These are phyloP conservation scores for Oceanites oceanicus DNA, from an alignment of 2,113 vertebrate species.

Conservation along the genomic window DNA sequence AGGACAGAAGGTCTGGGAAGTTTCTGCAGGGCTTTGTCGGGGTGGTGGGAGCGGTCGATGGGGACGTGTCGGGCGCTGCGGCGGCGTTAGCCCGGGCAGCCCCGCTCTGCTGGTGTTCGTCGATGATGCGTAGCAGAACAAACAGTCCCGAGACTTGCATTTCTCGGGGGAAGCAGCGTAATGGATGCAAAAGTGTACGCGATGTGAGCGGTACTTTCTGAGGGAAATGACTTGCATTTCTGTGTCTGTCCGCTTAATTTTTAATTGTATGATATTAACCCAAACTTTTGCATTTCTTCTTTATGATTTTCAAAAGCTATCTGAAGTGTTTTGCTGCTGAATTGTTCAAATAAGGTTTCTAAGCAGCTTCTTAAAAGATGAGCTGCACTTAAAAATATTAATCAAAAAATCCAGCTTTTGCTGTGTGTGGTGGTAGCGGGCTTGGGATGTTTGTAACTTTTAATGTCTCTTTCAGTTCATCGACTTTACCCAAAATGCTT, in stretches of 20 bases:
- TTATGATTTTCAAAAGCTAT: no score
- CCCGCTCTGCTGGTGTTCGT: fast-evolving
- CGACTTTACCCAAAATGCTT: not conserved
- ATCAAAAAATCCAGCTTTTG: not conserved
- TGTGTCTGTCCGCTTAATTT: not conserved
- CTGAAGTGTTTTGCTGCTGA: not conserved
- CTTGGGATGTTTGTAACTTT: not conserved
- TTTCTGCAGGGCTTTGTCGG: not conserved
- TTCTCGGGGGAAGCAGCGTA: not conserved
- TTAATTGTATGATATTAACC: not conserved
- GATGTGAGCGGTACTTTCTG: fast-evolving
- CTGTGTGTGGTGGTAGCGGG: not conserved
- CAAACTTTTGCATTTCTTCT: not conserved
- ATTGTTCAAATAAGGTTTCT: not conserved
- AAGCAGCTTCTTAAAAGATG: not conserved
- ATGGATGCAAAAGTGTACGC: fast-evolving
- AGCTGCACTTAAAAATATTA: not conserved
- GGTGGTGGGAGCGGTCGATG: fast-evolving
- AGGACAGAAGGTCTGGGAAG: not conserved
- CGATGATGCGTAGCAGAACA: no score
- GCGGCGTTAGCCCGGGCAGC: not conserved
- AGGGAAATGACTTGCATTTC: not conserved
- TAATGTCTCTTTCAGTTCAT: not conserved
- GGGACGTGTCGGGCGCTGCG: not conserved
- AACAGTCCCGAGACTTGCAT: not conserved